Conservation (phyloP, 2,797 vertebrate species). For the Pseudotriccus pelzelni region DNA sequence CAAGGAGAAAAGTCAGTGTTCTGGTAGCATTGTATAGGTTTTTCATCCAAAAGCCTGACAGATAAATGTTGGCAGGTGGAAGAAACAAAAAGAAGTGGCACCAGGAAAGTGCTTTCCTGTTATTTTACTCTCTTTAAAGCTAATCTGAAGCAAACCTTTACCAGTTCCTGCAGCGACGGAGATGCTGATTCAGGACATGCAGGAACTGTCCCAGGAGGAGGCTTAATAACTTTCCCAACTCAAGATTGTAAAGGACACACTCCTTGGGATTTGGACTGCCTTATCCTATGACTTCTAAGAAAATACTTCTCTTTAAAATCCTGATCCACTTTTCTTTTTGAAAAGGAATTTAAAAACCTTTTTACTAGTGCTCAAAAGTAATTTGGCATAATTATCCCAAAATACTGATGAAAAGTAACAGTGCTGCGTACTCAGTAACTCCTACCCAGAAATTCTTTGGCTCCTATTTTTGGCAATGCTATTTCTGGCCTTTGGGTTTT, state of each 20-base stretch:
- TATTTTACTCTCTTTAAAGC: neutral
- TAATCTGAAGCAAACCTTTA: neutral
- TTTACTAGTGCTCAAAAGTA: neutral
- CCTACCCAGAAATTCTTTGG: neutral
- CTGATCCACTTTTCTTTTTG: neutral
- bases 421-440: neutral
- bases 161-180: neutral
- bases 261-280: neutral
- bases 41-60: neutral
- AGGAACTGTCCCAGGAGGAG: neutral
- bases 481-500: no score
- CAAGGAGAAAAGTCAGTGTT: neutral
- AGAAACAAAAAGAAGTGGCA: neutral
- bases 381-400: neutral
- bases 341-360: rapidly evolving
- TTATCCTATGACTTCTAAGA: neutral
- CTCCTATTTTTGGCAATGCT: neutral
- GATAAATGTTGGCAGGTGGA: neutral
- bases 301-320: neutral
- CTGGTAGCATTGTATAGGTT: neutral
- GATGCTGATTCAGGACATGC: neutral
- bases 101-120: neutral
- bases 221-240: neutral
- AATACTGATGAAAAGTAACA: neutral
- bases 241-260: neutral